Conservation (phyloP, 2,888 invertebrate genomes). For the Catocala nupta region DNA sequence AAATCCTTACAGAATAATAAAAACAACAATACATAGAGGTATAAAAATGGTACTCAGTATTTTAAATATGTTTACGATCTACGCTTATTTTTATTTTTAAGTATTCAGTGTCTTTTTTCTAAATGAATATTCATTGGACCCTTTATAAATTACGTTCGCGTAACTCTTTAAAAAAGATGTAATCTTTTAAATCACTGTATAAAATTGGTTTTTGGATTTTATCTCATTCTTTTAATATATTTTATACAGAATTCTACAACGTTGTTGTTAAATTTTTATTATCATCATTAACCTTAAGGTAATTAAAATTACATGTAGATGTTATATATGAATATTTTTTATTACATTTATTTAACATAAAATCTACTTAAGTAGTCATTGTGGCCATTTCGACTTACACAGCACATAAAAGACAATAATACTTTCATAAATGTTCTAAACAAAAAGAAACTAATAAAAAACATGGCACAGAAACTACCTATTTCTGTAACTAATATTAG, state of each 20-base stretch:
- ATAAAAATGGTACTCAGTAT: slow-evolving; percentile 13
- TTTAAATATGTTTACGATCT: slow-evolving; percentile 21
- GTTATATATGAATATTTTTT: no score
- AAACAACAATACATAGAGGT: slow-evolving; percentile 12
- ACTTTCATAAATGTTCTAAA: neutral
- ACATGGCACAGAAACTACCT: slow-evolving; percentile 28
- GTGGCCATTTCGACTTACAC: neutral
- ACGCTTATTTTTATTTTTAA: slow-evolving; percentile 11
- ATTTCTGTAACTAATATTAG: slow-evolving; percentile 33
- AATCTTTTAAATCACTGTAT: slow-evolving; percentile 8
- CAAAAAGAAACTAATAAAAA: slow-evolving; percentile 33
- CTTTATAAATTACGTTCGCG: slow-evolving; percentile 10
- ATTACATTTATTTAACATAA: no score
- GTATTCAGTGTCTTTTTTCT: slow-evolving; percentile 22
- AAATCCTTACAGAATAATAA: slow-evolving; percentile 14
- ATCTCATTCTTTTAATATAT: slow-evolving; percentile 1
- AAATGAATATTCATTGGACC: slow-evolving; percentile 24
- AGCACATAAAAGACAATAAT: neutral
- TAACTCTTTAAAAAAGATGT: slow-evolving; percentile 3
- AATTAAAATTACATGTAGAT: no score
- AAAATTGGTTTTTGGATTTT: slow-evolving; percentile 2
- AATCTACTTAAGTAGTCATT: neutral
- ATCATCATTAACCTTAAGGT: no score
- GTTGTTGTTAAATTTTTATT: no score
- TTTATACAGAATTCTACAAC: no score